phyloP scores from a whole-genome alignment of 2,113 vertebrate species.

The Macrotus californicus region DNA sequence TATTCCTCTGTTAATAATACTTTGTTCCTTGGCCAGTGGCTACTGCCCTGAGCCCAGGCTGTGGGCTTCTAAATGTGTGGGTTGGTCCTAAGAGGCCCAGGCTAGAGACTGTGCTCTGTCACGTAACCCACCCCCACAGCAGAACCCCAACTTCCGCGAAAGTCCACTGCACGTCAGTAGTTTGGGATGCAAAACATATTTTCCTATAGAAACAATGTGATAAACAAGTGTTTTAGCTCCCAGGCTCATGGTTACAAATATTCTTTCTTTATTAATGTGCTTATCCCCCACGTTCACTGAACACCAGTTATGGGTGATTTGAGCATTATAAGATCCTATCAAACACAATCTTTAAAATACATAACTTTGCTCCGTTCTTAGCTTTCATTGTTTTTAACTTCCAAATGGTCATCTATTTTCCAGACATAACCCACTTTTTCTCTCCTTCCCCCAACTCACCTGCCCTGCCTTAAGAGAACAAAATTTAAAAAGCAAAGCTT shows the following conservation, averaged over 20 bases:
- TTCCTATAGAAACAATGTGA: slow-evolving; percentile 19
- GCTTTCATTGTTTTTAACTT: not conserved
- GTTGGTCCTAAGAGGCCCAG: slow-evolving; percentile 3
- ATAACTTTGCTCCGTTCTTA: not conserved
- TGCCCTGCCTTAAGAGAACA: not conserved
- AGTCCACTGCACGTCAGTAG: not conserved
- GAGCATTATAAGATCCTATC: not conserved
- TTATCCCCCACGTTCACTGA: not conserved
- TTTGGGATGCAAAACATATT: slow-evolving; percentile 18
- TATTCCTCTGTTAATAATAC: not conserved
- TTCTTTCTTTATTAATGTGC: not conserved
- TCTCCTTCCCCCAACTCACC: not conserved
- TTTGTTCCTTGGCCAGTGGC: not conserved
- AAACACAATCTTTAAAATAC: not conserved
- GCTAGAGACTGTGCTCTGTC: not conserved
- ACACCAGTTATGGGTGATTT: not conserved
- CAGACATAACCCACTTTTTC: not conserved
- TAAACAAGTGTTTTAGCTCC: not conserved
- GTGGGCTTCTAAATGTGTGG: not conserved
- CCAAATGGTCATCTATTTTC: not conserved
- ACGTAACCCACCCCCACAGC: not conserved
- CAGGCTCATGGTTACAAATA: not conserved
- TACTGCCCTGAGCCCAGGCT: not conserved
- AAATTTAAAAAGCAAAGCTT: not conserved
- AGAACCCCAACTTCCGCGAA: slow-evolving; percentile 46